Evolutionary conservation across 2,113 vertebrate genomes (phyloP), one percentile per base, ranked within the genome.

Genomic region (Neogale vison): DNA sequence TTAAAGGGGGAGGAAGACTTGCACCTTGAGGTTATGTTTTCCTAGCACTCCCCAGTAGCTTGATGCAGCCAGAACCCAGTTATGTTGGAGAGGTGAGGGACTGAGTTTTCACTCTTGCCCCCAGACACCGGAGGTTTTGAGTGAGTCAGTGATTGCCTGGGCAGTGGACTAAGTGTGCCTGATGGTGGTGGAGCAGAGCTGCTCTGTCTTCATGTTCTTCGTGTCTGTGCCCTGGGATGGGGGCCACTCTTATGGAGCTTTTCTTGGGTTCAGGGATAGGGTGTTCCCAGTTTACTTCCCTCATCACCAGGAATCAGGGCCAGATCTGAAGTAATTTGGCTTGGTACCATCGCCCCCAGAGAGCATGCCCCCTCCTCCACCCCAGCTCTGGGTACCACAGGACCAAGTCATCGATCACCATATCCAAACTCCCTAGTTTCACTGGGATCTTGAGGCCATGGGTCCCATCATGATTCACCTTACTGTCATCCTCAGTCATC

Each of bases 341-440:
- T 52, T 59, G 74, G 86, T 23, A 45, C 6, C 14, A 21, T 20
- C 7, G 10, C 34, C 31, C 26, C 26, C n/a, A 14, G 12, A 63
- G 52, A 55, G 2, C 4, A 8, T 3, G 34, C 17, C 47, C 2
- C 6, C 18, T 1, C 39, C 52, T 31, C 23, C 0, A 0, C 20
- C 14, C 18, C 1, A 5, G 6, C 36, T 55, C 24, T 71, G 85
- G 76, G 36, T 76, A 71, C 55, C 39, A 2, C 0, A 13, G 59
- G 61, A n/a, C 52, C 50, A 57, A 39, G 23, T 67, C 34, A 39
- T n/a, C 15, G 29, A n/a, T 76, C 47, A 24, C 13, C 29, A 42
- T 26, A 74, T 24, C 34, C 10, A 20, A 31, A 42, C 23, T 18
- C 72, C 21, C 18, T 8, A 21, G 7, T 36, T 71, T 26, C 29